A percentile compares a stretch with the other conserved stretches of the same genome.
phyloP scores from a whole-genome alignment of 2,113 vertebrate genomes.

The Chloropsis hardwickii region DNA sequence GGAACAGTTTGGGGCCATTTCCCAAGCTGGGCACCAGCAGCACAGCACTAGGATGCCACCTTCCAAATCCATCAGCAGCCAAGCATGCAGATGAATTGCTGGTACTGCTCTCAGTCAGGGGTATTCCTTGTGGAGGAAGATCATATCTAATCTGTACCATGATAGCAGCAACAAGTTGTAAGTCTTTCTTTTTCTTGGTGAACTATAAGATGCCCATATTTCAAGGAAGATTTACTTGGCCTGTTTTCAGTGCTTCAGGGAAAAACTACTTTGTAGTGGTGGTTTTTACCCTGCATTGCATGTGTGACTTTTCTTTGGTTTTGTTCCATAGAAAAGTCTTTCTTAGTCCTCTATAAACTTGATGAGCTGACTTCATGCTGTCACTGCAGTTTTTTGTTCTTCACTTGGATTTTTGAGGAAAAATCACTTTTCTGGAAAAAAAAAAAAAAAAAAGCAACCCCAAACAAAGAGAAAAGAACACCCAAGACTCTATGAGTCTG shows the following conservation, averaged over 20 bases:
- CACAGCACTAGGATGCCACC: not conserved
- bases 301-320: not conserved
- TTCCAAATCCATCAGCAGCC: not conserved
- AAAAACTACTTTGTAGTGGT: not conserved
- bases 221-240: not conserved
- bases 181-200: not conserved
- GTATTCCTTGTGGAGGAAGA: not conserved
- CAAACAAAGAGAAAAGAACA: not conserved
- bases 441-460: not conserved
- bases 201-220: not conserved
- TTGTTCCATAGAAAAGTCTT: not conserved
- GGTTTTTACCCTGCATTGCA: not conserved
- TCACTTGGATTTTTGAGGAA: not conserved
- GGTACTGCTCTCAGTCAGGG: not conserved
- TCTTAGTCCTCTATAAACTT: not conserved
- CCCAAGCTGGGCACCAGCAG: not conserved
- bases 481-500: not conserved
- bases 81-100: fast-evolving
- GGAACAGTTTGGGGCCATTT: not conserved
- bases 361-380: not conserved
- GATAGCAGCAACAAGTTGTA: not conserved
- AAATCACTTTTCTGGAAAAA: not conserved
- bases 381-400: not conserved
- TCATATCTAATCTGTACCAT: not conserved
- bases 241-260: not conserved